A percentile compares a stretch with the other conserved stretches of the same genome.
phyloP scores from a whole-genome alignment of 2,888 invertebrate species.

The Argyra leucocephala region DNA sequence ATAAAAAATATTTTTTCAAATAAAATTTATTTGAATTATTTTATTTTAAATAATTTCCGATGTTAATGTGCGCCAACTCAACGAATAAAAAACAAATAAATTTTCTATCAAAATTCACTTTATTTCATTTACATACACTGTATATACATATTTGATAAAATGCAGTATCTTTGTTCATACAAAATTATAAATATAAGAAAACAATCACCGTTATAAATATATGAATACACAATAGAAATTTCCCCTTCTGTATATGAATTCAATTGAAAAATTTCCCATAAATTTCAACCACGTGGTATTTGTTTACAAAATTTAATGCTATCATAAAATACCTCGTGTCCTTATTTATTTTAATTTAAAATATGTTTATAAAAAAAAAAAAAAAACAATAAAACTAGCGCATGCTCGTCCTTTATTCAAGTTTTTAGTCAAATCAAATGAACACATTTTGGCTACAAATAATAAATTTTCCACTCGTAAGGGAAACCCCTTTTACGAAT shows the following conservation, averaged over 20 bases:
- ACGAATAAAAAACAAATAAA: not conserved
- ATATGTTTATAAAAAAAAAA: not conserved
- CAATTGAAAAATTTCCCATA: not conserved
- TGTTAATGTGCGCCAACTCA: not conserved
- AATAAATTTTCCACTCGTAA: constrained; percentile 6
- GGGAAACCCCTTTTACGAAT: constrained; percentile 4
- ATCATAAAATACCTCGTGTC: not conserved
- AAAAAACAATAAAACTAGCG: not conserved
- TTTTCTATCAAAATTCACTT: too few relatives aligned
- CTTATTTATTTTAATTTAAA: not conserved
- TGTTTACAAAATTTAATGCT: not conserved
- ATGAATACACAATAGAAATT: not conserved
- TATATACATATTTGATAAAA: too few relatives aligned
- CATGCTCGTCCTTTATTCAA: not conserved
- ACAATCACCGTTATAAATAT: too few relatives aligned
- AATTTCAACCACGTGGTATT: not conserved
- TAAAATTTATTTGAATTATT: too few relatives aligned
- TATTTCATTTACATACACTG: too few relatives aligned
- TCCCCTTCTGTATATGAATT: not conserved
- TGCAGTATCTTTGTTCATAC: too few relatives aligned
- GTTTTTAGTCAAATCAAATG: constrained; percentile 5
- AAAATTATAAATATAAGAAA: too few relatives aligned
- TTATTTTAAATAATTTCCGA: too few relatives aligned
- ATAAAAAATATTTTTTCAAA: too few relatives aligned
- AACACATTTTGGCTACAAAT: not conserved